phyloP scores from a whole-genome alignment of 2,888 invertebrate genomes.

The Drosophila lutescens region DNA sequence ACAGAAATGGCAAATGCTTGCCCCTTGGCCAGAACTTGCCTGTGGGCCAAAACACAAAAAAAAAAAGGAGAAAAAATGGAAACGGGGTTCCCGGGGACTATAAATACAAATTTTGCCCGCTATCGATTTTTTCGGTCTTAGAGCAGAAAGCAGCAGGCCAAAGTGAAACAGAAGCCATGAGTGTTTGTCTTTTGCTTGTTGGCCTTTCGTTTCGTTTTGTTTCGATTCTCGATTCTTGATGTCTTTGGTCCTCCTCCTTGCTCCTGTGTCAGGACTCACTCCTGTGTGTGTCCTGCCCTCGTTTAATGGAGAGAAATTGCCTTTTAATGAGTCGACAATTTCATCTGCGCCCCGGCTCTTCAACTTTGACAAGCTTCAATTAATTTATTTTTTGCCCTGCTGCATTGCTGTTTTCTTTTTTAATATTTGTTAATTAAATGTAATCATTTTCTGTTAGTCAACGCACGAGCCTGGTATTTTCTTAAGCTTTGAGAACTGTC shows the following conservation, averaged over 20 bases:
- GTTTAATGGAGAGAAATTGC: constrained; percentile 74
- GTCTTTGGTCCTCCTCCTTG: constrained; percentile 8
- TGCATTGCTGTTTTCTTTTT: constrained; percentile 10
- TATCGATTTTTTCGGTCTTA: constrained; percentile 67
- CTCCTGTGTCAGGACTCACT: constrained; percentile 1
- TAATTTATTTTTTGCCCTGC: constrained; percentile 42
- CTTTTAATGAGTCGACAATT: constrained; percentile 76
- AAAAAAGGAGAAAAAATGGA: constrained; percentile 2
- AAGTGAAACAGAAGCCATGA: constrained; percentile 38
- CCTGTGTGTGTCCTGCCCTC: constrained; percentile 13
- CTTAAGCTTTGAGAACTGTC: background rate
- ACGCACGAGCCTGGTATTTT: constrained; percentile 17
- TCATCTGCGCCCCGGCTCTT: constrained; percentile 45
- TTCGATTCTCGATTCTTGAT: constrained; percentile 28
- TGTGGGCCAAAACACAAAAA: constrained; percentile 18
- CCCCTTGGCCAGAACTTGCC: constrained; percentile 37
- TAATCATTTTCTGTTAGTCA: constrained; percentile 14
- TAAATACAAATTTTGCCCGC: constrained; percentile 74
- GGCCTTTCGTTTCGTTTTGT: constrained; percentile 33
- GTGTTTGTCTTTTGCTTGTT: constrained; percentile 54
- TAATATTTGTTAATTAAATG: constrained; percentile 28
- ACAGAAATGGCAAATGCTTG: constrained; percentile 71
- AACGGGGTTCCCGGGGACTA: constrained; percentile 48
- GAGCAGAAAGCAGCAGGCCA: constrained; percentile 33
- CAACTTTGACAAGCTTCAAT: constrained; percentile 40